These are phyloP conservation scores for Myotis davidii DNA, from an alignment of 2,113 vertebrate genomes.

Conservation along the genomic window DNA sequence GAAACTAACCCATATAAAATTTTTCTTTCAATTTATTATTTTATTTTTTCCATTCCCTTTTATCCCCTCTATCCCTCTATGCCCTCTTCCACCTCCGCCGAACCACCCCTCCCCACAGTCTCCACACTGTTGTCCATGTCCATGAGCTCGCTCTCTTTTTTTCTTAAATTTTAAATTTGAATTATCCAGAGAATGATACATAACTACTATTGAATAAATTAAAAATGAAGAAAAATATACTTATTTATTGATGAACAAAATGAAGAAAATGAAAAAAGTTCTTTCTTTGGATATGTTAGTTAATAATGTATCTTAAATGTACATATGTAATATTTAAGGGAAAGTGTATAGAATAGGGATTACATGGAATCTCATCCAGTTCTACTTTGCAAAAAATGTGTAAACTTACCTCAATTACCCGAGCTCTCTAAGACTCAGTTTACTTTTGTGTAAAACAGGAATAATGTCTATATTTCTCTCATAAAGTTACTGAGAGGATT, in stretches of 20 bases:
- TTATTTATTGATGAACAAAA: neutral
- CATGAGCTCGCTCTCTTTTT: no score
- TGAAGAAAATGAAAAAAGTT: neutral
- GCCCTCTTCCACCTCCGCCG: no score
- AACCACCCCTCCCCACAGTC: no score
- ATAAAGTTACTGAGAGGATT: neutral
- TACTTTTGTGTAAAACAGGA: neutral
- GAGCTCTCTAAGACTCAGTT: neutral
- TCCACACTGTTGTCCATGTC: no score
- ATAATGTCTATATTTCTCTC: neutral
- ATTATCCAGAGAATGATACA: neutral
- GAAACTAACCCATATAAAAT: neutral
- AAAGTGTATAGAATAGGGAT: neutral
- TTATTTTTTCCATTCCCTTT: no score
- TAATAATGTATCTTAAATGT: neutral
- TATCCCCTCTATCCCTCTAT: no score
- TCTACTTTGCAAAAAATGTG: slow-evolving; percentile 1
- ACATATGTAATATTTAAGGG: neutral
- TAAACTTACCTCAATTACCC: neutral
- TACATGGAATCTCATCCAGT: neutral
- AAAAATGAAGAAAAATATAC: neutral
- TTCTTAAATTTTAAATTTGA: neutral
- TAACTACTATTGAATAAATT: neutral
- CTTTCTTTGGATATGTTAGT: neutral
- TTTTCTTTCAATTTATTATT: no score